Base-by-base conservation (phyloP, 2,113 vertebrate species). In the Phoxinus phoxinus region DNA sequence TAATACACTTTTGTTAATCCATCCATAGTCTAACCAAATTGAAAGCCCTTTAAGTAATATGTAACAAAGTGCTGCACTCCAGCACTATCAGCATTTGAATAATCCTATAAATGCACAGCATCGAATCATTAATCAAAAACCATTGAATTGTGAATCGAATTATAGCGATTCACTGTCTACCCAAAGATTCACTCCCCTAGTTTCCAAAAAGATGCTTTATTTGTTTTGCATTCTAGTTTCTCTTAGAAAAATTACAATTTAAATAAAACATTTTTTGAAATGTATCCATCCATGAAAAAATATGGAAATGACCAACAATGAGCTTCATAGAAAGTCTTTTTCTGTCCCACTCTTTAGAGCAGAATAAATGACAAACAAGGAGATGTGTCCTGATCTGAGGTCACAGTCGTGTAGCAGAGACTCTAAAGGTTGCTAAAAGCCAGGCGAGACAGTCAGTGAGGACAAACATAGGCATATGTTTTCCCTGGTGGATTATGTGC, bases 381-480 rank as follows among this genome's bases (percentile, higher is more conserved):
- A 78, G 51, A 78, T 37, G 30, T 15, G 75, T 78, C 63, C 35
- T 46, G n/a, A 44, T 44, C 23, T 74, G 46, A 21, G 32, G 82
- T 59, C 23, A 13, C 21, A 37, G 67, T 84, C 35, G 9, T 84
- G 17, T 27, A 19, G 58, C 35, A 11, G 77, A 80, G n/a, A 8
- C 77, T 79, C 32, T 80, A 44, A 63, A 80, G 12, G 58, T 63
- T 80, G 77, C 65, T 65, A 74, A 77, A 73, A 83, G 67, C 41
- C 67, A 83, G 67, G 7, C 46, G 5, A 84, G 82, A 73, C 67
- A 74, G 82, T 84, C 82, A 56, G 61, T 77, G 77, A 85, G 73
- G 83, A 77, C 83, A 67, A 35, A 85, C 83, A 73, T 65, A 44
- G 56, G 59, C 30, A 61, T 85, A 61, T 63, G 78, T 81, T 63